A percentile compares a stretch with the other conserved stretches of the same genome.
These are phyloP conservation scores for Xiphophorus hellerii DNA, from an alignment of 2,113 vertebrate genomes.

Conservation along the genomic window DNA sequence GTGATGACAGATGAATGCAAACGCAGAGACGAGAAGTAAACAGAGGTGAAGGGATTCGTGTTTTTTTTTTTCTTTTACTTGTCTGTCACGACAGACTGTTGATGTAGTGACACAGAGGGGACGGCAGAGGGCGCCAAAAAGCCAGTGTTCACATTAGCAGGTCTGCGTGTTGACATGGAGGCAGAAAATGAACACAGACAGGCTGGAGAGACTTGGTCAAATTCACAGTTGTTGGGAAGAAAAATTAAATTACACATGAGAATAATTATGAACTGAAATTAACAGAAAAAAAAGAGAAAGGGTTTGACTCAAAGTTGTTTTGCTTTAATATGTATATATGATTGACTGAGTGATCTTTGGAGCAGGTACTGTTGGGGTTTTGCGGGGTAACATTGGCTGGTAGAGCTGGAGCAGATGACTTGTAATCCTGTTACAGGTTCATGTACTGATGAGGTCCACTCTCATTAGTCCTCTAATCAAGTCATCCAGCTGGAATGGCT, in stretches of 20 bases:
- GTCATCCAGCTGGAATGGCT: constrained; percentile 42
- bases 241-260: not conserved
- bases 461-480: constrained; percentile 45
- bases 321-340: not conserved
- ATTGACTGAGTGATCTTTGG: not conserved
- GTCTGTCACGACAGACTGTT: constrained; percentile 32
- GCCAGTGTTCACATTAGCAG: constrained; percentile 31
- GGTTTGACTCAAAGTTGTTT: not conserved
- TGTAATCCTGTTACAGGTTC: constrained; percentile 62
- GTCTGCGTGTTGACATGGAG: constrained; percentile 33
- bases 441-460: constrained; percentile 34
- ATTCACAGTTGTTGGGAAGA: not conserved
- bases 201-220: constrained; percentile 21
- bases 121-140: constrained; percentile 67
- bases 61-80: constrained; percentile 13
- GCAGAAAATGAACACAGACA: constrained; percentile 28
- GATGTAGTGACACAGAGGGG: constrained; percentile 9
- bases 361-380: not conserved
- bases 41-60: constrained; percentile 13
- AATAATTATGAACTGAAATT: not conserved
- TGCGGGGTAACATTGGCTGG: constrained; percentile 29
- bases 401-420: constrained; percentile 57
- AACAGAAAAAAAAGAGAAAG: not conserved
- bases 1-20: constrained; percentile 36
- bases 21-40: constrained; percentile 36